Percentiles rank a stretch among this genome's conserved stretches.
These are phyloP conservation scores for Coelopa pilipes DNA, from an alignment of 2,888 invertebrate genomes.

Conservation along the genomic window DNA sequence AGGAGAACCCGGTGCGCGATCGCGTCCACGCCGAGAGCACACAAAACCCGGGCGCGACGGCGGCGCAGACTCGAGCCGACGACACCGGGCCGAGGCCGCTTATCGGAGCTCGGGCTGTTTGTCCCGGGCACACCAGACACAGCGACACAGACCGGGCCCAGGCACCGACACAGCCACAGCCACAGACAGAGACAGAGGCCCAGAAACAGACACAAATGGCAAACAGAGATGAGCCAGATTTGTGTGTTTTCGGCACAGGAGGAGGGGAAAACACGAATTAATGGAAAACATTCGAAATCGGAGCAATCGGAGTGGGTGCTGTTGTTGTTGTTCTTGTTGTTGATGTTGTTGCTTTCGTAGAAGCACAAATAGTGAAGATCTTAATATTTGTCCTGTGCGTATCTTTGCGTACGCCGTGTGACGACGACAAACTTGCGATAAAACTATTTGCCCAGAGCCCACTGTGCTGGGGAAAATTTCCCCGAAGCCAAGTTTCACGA, in stretches of 20 bases:
- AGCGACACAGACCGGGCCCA: neutral
- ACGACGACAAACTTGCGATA: conserved; percentile 26
- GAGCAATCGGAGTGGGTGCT: conserved; percentile 20
- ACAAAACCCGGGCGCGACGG: neutral
- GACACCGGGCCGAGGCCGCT: too few species aligned
- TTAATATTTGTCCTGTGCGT: conserved; percentile 29
- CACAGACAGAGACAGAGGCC: conserved; percentile 11
- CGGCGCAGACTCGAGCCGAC: too few species aligned
- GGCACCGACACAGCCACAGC: neutral
- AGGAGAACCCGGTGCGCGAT: neutral
- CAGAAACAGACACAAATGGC: conserved; percentile 10
- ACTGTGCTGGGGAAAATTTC: conserved; percentile 7
- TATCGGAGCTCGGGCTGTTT: too few species aligned
- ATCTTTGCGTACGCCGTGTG: neutral
- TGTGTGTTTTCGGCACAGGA: conserved; percentile 11
- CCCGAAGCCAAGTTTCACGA: conserved; percentile 1
- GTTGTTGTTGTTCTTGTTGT: conserved; percentile 2
- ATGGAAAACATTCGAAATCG: conserved; percentile 27
- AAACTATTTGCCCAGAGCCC: conserved; percentile 26
- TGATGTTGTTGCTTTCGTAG: neutral
- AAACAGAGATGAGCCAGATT: neutral
- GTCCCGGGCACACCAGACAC: neutral
- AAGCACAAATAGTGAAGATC: conserved; percentile 22
- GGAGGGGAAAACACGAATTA: conserved; percentile 1
- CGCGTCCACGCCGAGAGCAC: neutral